Conservation (phyloP, 2,113 vertebrate species). For the Trichechus manatus region DNA sequence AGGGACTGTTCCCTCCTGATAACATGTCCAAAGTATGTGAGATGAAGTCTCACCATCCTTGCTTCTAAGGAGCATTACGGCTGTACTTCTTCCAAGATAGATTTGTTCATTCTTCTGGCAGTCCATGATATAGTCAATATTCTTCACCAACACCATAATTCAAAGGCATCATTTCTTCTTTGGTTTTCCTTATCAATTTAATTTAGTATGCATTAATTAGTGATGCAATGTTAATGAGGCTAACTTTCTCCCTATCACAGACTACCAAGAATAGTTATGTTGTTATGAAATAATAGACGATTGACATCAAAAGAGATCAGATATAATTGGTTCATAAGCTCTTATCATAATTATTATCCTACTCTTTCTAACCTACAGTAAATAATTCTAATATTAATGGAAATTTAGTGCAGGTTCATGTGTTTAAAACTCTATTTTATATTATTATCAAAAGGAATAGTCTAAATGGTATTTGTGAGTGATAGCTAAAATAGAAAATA, state of each 20-base stretch:
- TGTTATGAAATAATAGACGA: neutral
- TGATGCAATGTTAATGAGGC: neutral
- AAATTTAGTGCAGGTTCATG: neutral
- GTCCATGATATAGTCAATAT: too few species aligned
- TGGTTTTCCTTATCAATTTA: too few species aligned
- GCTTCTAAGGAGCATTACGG: too few species aligned
- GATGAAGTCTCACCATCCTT: too few species aligned
- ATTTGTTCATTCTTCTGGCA: too few species aligned
- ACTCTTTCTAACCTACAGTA: neutral
- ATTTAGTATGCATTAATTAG: neutral
- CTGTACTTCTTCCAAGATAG: too few species aligned
- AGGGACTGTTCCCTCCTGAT: too few species aligned
- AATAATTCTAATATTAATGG: neutral
- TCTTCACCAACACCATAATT: too few species aligned
- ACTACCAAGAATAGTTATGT: neutral
- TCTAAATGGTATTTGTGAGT: neutral
- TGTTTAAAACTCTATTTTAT: neutral
- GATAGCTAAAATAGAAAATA: neutral
- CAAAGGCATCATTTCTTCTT: too few species aligned
- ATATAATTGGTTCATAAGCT: neutral
- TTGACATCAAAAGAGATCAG: neutral
- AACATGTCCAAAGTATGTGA: too few species aligned
- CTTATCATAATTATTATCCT: neutral
- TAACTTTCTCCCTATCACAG: neutral
- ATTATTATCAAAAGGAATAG: neutral